These are phyloP conservation scores for Rhamnusium bicolor DNA, from an alignment of 2,888 invertebrate species.

Conservation along the genomic window DNA sequence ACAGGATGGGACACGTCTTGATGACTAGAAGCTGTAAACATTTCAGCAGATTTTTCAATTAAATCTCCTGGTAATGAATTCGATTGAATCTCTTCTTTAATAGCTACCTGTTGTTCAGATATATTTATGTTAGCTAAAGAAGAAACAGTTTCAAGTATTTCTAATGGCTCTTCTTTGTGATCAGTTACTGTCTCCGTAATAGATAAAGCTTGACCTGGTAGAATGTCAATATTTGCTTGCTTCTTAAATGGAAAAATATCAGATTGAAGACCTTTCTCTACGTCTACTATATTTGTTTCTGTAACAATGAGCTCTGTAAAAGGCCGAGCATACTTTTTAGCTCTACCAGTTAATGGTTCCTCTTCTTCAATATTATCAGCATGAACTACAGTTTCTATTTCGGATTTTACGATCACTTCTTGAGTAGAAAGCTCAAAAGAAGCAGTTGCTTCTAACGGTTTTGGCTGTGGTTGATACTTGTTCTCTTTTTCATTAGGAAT, in stretches of 20 bases:
- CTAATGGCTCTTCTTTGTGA: slow-evolving; percentile 73
- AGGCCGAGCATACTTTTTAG: slow-evolving; percentile 71
- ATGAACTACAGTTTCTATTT: slow-evolving; percentile 70
- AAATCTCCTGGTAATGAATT: slow-evolving; percentile 71
- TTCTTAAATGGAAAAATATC: slow-evolving; percentile 74
- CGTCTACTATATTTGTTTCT: slow-evolving; percentile 74
- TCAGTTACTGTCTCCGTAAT: slow-evolving; percentile 75
- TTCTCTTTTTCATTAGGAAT: slow-evolving; percentile 71
- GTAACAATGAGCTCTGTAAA: slow-evolving; percentile 73
- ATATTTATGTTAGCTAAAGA: slow-evolving; percentile 74
- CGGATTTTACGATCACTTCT: slow-evolving; percentile 71
- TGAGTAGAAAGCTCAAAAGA: slow-evolving; percentile 69
- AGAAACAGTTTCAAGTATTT: slow-evolving; percentile 66
- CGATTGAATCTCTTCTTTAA: slow-evolving; percentile 71
- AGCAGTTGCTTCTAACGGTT: slow-evolving; percentile 68
- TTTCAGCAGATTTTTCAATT: slow-evolving; percentile 68
- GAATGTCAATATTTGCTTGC: slow-evolving; percentile 73
- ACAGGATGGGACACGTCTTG: slow-evolving; percentile 71
- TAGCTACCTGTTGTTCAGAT: slow-evolving; percentile 72
- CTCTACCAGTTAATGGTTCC: slow-evolving; percentile 69
- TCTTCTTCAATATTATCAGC: slow-evolving; percentile 70
- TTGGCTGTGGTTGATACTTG: slow-evolving; percentile 65
- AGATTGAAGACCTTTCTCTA: slow-evolving; percentile 69
- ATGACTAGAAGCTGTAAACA: slow-evolving; percentile 68
- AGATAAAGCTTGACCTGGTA: slow-evolving; percentile 76